Evolutionary conservation across 2,888 invertebrate genomes (phyloP), one percentile per base, ranked within the genome.

Genomic region (Tetranychus piercei): DNA sequence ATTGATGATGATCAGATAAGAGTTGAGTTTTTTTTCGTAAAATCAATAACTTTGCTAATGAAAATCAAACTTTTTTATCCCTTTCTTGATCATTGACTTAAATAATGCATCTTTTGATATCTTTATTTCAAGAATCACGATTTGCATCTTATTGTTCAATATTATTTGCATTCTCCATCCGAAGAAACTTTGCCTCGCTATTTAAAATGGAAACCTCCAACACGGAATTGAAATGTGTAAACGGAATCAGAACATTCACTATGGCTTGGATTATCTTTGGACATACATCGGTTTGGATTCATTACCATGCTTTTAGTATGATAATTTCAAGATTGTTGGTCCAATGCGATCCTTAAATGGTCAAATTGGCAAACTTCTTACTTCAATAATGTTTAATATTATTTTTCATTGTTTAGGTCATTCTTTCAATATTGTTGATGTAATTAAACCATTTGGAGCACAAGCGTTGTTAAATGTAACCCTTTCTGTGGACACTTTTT

Each of bases 401-500:
- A 34, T 34, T 5, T 34, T 55, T 55, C 66, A 75, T 23, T 43
- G 20, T 64, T 9, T 69, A 75, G 75, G 75, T 5, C n/a, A 75
- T 11, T 55, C 74, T 23, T 75, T 74, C 67, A 20, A 20, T 18
- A 34, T 76, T 15, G 67, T 66, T 20, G 22, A 76, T 34, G n/a
- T 44, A 1, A 45, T 76, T 8, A 44, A 73, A 20, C 22, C 64
- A 6, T 72, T 77, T 20, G 22, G 80, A 5, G 80, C 81, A 77
- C 81, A 82, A 77, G 79, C 79, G 7, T 78, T 82, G 34, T 71
- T 77, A 11, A 81, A 82, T 77, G 81, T 80, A 5, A 78, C 79
- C 6, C 78, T 81, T 1, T 80, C 81, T 64, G 81, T 82, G 1
- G 82, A 82, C 74, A 79, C 81, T 0, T 82, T 82, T 76, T 82